Conservation (phyloP, 2,113 vertebrate genomes). For the Perognathus longimembris region DNA sequence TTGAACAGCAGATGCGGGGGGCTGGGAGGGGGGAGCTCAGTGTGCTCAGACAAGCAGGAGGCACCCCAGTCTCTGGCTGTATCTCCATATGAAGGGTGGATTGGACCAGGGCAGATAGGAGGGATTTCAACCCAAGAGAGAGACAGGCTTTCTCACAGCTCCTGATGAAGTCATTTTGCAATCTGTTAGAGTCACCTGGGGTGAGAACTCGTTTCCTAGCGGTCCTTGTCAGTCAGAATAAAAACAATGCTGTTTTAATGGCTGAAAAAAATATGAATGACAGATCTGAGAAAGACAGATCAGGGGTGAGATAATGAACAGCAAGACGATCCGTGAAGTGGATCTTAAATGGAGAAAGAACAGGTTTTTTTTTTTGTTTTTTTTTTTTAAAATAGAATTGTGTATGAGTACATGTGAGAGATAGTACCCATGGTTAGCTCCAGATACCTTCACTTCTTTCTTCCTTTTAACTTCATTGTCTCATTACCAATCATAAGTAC, state of each 20-base stretch:
- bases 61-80: not conserved
- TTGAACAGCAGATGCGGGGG: not conserved
- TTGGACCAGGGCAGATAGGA: not conserved
- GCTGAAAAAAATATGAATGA: not conserved
- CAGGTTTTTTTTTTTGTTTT: too few species aligned
- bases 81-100: not conserved
- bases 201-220: constrained; percentile 11
- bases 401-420: too few species aligned
- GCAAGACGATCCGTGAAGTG: not conserved
- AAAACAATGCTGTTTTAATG: constrained; percentile 24
- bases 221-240: constrained; percentile 31
- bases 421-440: not conserved
- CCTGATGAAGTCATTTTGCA: not conserved
- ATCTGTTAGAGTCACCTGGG: constrained; percentile 1
- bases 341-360: too few species aligned
- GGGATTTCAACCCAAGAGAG: not conserved
- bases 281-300: not conserved
- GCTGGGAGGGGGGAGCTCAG: not conserved
- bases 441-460: not conserved
- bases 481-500: constrained; percentile 43
- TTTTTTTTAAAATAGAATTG: too few species aligned
- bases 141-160: not conserved
- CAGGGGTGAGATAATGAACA: not conserved
- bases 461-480: constrained; percentile 39
- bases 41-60: not conserved